A percentile compares a stretch with the other conserved stretches of the same genome.
Evolutionary conservation across 2,888 invertebrate genomes (phyloP).

Genomic region (Rhabditoides inermis): DNA sequence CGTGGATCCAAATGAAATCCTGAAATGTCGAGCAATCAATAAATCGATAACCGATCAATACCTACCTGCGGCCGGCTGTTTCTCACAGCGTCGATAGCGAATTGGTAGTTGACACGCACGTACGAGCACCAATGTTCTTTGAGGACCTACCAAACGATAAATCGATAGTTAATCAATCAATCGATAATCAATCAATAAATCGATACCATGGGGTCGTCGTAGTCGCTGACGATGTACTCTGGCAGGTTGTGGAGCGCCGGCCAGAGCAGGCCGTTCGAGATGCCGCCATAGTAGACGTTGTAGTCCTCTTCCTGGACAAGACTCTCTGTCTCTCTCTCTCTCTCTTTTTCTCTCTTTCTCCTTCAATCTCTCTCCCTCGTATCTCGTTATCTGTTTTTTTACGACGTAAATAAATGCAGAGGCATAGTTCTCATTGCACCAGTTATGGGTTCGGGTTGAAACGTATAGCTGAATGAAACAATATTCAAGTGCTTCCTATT

Average conservation of each 20-base stretch:
- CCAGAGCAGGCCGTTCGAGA: constrained; percentile 45
- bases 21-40: neutral
- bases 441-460: too few relatives aligned
- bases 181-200: neutral
- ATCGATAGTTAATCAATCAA: too few relatives aligned
- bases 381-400: too few relatives aligned
- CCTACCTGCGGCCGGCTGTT: constrained; percentile 45
- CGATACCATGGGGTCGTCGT: constrained; percentile 38
- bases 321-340: too few relatives aligned
- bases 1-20: constrained; percentile 85
- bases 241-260: constrained; percentile 52
- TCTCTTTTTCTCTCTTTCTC: too few relatives aligned
- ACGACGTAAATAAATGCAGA: too few relatives aligned
- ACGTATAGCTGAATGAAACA: too few relatives aligned
- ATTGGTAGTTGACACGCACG: constrained; percentile 51
- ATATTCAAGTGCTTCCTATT: too few relatives aligned
- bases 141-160: constrained; percentile 52
- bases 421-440: too few relatives aligned
- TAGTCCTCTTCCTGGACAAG: neutral
- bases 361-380: too few relatives aligned
- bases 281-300: constrained; percentile 16
- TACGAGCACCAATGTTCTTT: constrained; percentile 49
- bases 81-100: constrained; percentile 51
- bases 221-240: constrained; percentile 51
- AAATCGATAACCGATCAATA: neutral